Base-by-base conservation (phyloP, 2,113 vertebrate genomes). In the Spilogale gracilis region DNA sequence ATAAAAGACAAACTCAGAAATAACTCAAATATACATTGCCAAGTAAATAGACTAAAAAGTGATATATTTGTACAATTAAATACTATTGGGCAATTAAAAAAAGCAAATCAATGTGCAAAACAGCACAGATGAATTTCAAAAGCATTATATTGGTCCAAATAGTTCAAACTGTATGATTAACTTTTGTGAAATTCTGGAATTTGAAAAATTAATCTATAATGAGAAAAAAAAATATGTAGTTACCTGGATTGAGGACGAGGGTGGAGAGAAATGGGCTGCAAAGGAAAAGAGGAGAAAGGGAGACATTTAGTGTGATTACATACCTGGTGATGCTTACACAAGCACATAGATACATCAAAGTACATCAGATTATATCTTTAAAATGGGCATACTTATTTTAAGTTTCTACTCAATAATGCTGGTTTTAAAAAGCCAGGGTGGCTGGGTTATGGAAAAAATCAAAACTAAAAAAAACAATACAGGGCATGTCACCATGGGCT, bases 291-390 rank as follows among this genome's bases (percentile, higher is more conserved):
- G 45, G 45, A 50, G 25, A 78, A 20, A 3, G 74, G 25, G 74
- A 78, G 74, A 78, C 6, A 50, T 61, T 87, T 50, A 45, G 30
- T 16, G 27, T 25, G 7, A 23, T 43, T 9, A 38, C 18, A 1
- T 27, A 16, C 9, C 0, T 3, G 25, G 13, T 3, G 4, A 23
- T 1, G 20, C 30, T 38, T 43, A n/a, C 11, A 21, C 2, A 32
- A 2, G 6, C 0, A 6, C 8, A 0, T 32, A 13, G 10, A 3
- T 3, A 5, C 2, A 45, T 56, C 30, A 43, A 32, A 1, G 4
- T 30, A 25, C 38, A 43, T 45, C 20, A 30, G 18, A 5, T 23
- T 25, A 21, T 13, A 16, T 0, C 3, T 61, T 65, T 60, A 52
- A 91, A 45, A 67, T 27, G 17, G n/a, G 8, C 21, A 12, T 8